Base-by-base conservation (phyloP, 2,113 vertebrate genomes). In the Prinia subflava region DNA sequence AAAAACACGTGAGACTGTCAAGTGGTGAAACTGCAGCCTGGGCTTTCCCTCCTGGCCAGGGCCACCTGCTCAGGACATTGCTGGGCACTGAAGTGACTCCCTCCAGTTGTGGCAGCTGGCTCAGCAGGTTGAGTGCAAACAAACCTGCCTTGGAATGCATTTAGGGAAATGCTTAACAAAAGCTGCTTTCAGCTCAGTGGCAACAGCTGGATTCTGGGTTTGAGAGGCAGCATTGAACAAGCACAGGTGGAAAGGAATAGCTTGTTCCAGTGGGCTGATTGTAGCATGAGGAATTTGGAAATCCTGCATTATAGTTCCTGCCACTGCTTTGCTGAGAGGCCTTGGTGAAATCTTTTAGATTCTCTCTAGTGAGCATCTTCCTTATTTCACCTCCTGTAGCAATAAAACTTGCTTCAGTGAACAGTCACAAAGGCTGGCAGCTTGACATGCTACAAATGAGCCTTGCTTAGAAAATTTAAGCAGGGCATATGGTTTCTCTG, bases 171-270 rank as follows among this genome's bases (percentile, higher is more conserved):
- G 62, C 69, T 79, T 57, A 24, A 65, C 49, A 79, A 87, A 75
- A 92, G 70, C 70, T 95, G 81, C 84, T 94, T 56, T 87, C 53
- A 76, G 69, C 73, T 93, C 44, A 19, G 56, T 64, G 68, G 59
- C 79, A 94, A 49, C 85, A 94, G 75, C 90, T 94, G 93, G 92
- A 90, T 86, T 77, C 90, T 74, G 68, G 20, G 42, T 88, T 90
- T 87, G 75, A 85, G 82, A 95, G 59, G 59, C 63, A 50, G 20
- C 37, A 22, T 10, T 77, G 89, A 88, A 88, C 31, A 52, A 49
- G 63, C 84, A 56, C 35, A 71, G 88, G 76, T 78, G 71, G 68
- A 75, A 52, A 78, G 79, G 84, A 94, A 67, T 46, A 37, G 14
- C 31, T 74, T 64, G 56, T 90, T 94, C 64, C 73, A 75, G 31